Evolutionary conservation across 2,113 vertebrate species (phyloP).

Genomic region (Pao palembangensis): DNA sequence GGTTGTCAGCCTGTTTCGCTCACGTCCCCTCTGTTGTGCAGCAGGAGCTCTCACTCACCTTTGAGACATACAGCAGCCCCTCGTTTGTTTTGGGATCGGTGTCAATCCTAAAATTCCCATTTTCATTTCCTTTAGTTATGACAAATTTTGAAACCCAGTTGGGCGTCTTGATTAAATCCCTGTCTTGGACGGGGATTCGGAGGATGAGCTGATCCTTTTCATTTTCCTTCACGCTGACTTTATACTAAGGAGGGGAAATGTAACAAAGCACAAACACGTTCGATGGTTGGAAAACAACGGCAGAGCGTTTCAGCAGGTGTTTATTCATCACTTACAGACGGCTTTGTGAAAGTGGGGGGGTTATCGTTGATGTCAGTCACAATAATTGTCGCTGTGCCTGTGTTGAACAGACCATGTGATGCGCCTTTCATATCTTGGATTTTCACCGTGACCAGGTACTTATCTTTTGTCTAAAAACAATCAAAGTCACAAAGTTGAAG

Average conservation of each 20-base stretch:
- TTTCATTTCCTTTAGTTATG: slow-evolving; percentile 84
- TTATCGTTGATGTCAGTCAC: slow-evolving; percentile 85
- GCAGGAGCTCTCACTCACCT: slow-evolving; percentile 70
- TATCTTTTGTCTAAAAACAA: slow-evolving; percentile 68
- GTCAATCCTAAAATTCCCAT: slow-evolving; percentile 80
- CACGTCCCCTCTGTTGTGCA: neutral
- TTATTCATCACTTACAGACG: slow-evolving; percentile 74
- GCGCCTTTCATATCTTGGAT: slow-evolving; percentile 80
- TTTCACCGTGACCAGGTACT: slow-evolving; percentile 69
- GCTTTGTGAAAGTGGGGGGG: slow-evolving; percentile 74
- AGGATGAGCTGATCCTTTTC: slow-evolving; percentile 74
- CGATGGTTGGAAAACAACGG: too few relatives aligned
- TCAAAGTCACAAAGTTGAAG: neutral
- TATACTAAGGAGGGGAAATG: slow-evolving; percentile 65
- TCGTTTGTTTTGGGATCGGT: slow-evolving; percentile 83
- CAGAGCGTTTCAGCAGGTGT: neutral
- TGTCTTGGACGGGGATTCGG: slow-evolving; percentile 77
- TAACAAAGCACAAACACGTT: neutral
- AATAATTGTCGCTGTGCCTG: slow-evolving; percentile 74
- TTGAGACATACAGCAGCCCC: slow-evolving; percentile 78
- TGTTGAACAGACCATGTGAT: slow-evolving; percentile 70
- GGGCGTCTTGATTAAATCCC: slow-evolving; percentile 74
- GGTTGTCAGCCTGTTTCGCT: neutral
- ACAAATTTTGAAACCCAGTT: slow-evolving; percentile 78
- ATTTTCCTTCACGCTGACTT: slow-evolving; percentile 78